phyloP scores from a whole-genome alignment of 2,113 vertebrate species.

The Tringa solitaria region DNA sequence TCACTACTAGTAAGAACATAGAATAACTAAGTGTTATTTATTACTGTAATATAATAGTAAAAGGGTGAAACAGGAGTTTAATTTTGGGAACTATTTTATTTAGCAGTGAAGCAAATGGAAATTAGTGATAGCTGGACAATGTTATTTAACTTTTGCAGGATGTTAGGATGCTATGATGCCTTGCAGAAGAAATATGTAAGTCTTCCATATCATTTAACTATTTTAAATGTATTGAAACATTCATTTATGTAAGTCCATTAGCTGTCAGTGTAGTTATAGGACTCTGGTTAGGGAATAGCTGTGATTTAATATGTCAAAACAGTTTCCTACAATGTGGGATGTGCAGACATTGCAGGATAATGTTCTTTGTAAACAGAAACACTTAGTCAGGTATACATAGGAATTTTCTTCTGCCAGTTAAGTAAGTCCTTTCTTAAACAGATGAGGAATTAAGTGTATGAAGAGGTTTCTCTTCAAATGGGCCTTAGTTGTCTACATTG shows the following conservation, averaged over 20 bases:
- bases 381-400: background rate
- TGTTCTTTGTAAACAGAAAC: background rate
- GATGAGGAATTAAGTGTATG: background rate
- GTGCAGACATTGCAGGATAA: background rate
- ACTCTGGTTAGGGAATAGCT: background rate
- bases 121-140: background rate
- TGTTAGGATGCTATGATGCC: constrained; percentile 95
- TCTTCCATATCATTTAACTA: constrained; percentile 16
- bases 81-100: background rate
- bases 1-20: background rate
- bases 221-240: background rate
- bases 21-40: background rate
- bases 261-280: background rate
- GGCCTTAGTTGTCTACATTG: background rate
- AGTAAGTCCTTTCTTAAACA: background rate
- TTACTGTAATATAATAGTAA: background rate
- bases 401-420: background rate
- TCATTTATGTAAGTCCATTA: fast-evolving
- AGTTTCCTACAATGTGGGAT: background rate
- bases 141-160: constrained; percentile 75
- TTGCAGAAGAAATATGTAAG: constrained; percentile 96
- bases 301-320: background rate
- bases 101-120: background rate
- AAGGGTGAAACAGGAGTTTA: background rate
- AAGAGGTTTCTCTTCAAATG: background rate